Percentiles rank a stretch among this genome's conserved stretches.
Evolutionary conservation across 2,888 invertebrate genomes (phyloP).

Genomic region (Scaptomyza tumidula): DNA sequence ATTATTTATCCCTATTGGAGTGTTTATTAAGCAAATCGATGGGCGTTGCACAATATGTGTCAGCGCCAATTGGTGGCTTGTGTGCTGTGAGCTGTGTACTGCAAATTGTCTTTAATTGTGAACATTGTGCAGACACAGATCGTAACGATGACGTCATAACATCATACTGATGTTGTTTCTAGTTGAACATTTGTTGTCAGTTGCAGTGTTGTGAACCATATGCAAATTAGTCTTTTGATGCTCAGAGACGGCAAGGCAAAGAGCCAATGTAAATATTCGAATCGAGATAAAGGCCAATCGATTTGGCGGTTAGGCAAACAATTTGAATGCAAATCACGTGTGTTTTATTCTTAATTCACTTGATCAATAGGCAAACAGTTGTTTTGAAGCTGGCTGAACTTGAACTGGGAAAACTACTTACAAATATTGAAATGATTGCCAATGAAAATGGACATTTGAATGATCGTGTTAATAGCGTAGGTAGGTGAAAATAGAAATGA

Average conservation of each 20-base stretch:
- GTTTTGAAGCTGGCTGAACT: slow-evolving; percentile 54
- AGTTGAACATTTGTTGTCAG: slow-evolving; percentile 24
- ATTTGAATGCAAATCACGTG: slow-evolving; percentile 73
- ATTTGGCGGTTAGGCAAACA: slow-evolving; percentile 51
- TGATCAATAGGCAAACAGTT: slow-evolving; percentile 39
- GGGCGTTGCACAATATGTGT: slow-evolving; percentile 66
- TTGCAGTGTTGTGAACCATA: slow-evolving; percentile 13
- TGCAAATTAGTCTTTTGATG: slow-evolving; percentile 37
- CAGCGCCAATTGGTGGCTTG: slow-evolving; percentile 62
- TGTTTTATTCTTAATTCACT: slow-evolving; percentile 54
- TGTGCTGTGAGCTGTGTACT: slow-evolving; percentile 36
- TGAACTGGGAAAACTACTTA: slow-evolving; percentile 43
- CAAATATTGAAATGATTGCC: slow-evolving; percentile 22
- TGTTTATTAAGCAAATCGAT: slow-evolving; percentile 56
- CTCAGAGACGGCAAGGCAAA: too few species aligned
- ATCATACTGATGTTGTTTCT: slow-evolving; percentile 2
- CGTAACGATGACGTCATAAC: slow-evolving; percentile 61
- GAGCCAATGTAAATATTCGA: slow-evolving; percentile 67
- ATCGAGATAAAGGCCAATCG: slow-evolving; percentile 30
- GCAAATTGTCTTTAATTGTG: slow-evolving; percentile 75
- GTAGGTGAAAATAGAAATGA: slow-evolving; percentile 59
- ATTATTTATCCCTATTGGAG: slow-evolving; percentile 25
- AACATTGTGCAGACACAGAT: slow-evolving; percentile 46
- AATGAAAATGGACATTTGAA: slow-evolving; percentile 64
- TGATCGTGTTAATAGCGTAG: slow-evolving; percentile 29